Conservation (phyloP, 1,140 invertebrate genomes). For the Lerema accius region DNA sequence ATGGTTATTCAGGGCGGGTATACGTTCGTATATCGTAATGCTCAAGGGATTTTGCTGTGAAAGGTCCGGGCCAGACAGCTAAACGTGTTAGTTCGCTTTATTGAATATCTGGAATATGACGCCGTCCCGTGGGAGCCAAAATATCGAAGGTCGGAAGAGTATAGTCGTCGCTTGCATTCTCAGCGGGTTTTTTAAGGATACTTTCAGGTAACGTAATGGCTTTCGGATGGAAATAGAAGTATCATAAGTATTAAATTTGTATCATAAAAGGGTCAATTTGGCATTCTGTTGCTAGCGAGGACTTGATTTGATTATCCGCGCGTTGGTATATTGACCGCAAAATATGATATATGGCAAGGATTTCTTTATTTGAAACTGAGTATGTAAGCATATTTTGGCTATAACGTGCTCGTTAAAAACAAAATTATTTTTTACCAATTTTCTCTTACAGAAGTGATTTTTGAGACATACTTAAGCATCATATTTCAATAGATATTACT, state of each 20-base stretch:
- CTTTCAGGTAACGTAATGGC: constrained; percentile 60
- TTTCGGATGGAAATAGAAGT: constrained; percentile 44
- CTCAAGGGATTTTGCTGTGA: constrained; percentile 58
- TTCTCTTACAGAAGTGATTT: too few relatives aligned
- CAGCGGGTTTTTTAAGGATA: constrained; percentile 59
- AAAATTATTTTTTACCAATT: too few relatives aligned
- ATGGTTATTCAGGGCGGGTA: constrained; percentile 49
- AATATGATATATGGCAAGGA: too few relatives aligned
- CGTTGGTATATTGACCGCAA: background rate
- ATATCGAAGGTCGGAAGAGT: constrained; percentile 53
- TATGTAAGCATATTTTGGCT: too few relatives aligned
- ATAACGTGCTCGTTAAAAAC: too few relatives aligned
- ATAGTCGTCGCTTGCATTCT: constrained; percentile 59
- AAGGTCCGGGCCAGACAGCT: constrained; percentile 55
- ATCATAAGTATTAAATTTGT: constrained; percentile 50
- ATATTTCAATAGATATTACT: too few relatives aligned
- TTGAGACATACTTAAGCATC: too few relatives aligned
- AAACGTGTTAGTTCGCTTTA: constrained; percentile 74
- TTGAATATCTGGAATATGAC: constrained; percentile 74
- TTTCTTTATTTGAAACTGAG: background rate
- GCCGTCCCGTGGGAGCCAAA: constrained; percentile 60
- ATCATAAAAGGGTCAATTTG: constrained; percentile 29
- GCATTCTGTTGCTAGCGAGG: constrained; percentile 13
- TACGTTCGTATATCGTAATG: constrained; percentile 53
- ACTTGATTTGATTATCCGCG: constrained; percentile 33